Base-by-base conservation (phyloP, 2,113 vertebrate genomes). In the Cinclus cinclus region DNA sequence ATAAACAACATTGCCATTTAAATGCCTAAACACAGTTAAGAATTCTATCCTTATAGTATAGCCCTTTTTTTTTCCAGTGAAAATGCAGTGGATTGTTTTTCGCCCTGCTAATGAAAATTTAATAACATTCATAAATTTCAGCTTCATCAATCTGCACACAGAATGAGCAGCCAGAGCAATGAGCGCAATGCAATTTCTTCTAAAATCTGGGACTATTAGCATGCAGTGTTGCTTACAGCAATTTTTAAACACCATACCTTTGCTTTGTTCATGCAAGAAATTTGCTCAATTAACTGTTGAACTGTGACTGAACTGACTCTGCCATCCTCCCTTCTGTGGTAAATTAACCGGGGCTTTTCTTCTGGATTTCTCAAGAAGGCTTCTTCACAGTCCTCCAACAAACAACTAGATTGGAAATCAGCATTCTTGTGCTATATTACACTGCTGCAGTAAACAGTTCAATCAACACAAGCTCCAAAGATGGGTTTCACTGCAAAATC, bases 351-450 rank as follows among this genome's bases (percentile, higher is more conserved):
- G 11, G 99, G 98, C 56, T 98, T 99, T 84, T 98, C 98, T 75
- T 99, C 99, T 20, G 98, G 97, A 94, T 99, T 99, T 97, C 98
- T 98, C 97, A 99, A 97, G 96, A 99, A 99, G 46, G 98, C 98
- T 97, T 99, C 99, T 94, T 99, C 98, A 87, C 98, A 99, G 92
- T 99, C 99, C 92, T 99, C 98, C 94, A 98, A 76, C 90, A 99
- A 96, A 79, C 97, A 97, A 94, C 99, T 99, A 96, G 78, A 97
- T 96, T 89, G 92, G 93, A 97, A 96, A 97, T 88, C 80, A 93
- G 85, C 90, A 98, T 96, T 97, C 86, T 92, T 95, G 93, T 88
- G 93, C 83, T 96, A 96, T 78, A 96, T 77, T 96, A 96, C 82
- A 94, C 74, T 80, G 95, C 70, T 90, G 90, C 55, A 96, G 90